These are phyloP conservation scores for Crotalus tigris DNA, from an alignment of 2,113 vertebrate genomes.

Conservation along the genomic window DNA sequence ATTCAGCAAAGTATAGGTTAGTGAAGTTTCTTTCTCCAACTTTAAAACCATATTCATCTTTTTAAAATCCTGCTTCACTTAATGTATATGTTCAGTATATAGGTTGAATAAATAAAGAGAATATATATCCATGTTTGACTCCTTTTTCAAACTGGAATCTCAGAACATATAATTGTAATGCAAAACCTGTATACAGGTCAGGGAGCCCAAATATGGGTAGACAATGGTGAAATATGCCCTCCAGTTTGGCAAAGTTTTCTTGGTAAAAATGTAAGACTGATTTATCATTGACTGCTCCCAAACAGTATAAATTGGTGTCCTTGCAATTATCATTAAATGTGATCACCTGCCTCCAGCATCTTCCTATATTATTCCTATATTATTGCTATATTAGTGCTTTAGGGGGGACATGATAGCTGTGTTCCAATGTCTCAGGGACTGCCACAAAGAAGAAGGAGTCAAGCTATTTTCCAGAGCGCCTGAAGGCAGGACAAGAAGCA, in stretches of 20 bases:
- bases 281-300: background rate
- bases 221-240: background rate
- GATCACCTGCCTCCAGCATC: background rate
- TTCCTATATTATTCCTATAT: background rate
- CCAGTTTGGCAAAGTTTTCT: background rate
- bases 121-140: background rate
- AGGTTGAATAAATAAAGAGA: background rate
- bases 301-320: background rate
- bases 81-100: background rate
- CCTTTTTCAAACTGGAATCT: background rate
- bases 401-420: background rate
- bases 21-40: background rate
- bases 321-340: background rate
- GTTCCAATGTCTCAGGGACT: too few species aligned
- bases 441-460: too few species aligned
- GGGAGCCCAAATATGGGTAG: background rate
- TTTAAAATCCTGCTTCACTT: background rate
- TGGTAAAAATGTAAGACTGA: background rate
- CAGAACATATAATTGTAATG: background rate
- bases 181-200: background rate
- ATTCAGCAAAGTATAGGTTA: background rate
- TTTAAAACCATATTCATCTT: background rate
- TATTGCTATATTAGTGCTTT: background rate
- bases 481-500: too few species aligned
- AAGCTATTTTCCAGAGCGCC: too few species aligned